These are phyloP conservation scores for Salvelinus namaycush DNA, from an alignment of 2,113 vertebrate species.

Conservation along the genomic window DNA sequence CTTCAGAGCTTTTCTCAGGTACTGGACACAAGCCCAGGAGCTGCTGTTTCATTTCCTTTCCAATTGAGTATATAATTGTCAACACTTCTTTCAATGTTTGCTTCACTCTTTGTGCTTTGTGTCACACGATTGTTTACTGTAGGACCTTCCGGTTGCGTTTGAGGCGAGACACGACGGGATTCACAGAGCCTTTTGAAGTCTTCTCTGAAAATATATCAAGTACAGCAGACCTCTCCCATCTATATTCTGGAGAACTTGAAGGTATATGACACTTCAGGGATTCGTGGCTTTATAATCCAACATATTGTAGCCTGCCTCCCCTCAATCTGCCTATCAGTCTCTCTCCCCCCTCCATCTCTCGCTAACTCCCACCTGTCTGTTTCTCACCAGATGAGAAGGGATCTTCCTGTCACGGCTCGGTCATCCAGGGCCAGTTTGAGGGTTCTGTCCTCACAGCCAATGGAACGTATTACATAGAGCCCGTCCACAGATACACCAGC, in stretches of 20 bases:
- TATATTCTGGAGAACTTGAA: constrained; percentile 75
- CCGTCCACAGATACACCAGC: constrained; percentile 49
- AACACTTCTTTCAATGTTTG: not conserved
- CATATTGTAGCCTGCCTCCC: not conserved
- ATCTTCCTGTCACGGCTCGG: constrained; percentile 77
- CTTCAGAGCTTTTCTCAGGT: constrained; percentile 73
- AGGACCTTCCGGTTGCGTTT: constrained; percentile 73
- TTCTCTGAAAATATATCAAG: constrained; percentile 39
- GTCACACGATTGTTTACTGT: constrained; percentile 4
- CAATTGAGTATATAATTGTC: not conserved
- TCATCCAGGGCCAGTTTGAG: constrained; percentile 79
- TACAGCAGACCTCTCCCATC: constrained; percentile 69
- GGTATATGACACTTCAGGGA: constrained; percentile 53
- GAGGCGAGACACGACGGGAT: constrained; percentile 59
- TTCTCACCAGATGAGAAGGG: constrained; percentile 66
- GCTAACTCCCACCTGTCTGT: not conserved
- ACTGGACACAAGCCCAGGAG: not conserved
- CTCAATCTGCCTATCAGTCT: not conserved
- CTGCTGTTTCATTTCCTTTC: not conserved
- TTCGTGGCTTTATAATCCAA: not conserved
- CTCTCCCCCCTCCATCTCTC: not conserved
- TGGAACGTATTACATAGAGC: constrained; percentile 77
- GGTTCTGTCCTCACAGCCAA: constrained; percentile 76
- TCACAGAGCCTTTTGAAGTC: constrained; percentile 66
- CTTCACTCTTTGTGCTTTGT: not conserved